Evolutionary conservation across 1,140 invertebrate genomes (phyloP), one percentile per base, ranked within the genome.

Genomic region (Zaprionus nigranus): DNA sequence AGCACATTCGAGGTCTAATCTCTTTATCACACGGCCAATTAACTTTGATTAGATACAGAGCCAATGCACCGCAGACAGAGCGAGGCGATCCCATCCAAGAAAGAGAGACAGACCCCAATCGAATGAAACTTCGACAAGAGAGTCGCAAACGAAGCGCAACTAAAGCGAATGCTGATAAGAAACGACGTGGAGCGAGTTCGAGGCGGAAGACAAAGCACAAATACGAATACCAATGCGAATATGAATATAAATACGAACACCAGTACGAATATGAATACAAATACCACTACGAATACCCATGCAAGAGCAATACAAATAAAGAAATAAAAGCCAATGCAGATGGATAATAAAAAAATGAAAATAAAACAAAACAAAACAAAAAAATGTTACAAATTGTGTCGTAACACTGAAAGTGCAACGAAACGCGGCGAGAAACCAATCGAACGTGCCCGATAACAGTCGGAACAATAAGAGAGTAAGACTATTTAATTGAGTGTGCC

Each of bases 1-100:
- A 40, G 26, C 26, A 40, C n/a, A 56, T 28, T 24, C 34, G 43
- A 49, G 15, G 66, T 69, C 75, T 78, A 84, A 87, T 87, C 84
- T 84, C 58, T 84, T 84, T 87, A 87, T 87, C 84, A 84, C 68
- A 83, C n/a, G 85, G 67, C 81, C 85, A 87, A 88, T 87, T 88
- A 88, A 84, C 71, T 87, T 75, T 73, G 84, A 84, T 87, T 81
- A 87, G 66, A 66, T 73, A 70, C 66, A 71, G 24, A n/a, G 46
- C 46, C 43, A 56, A 64, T 66, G 51, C 79, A 79, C 43, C 51
- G 34, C 9, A 65, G 56, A 60, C 20, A 17, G 40, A n/a, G 63
- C 3, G 28, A 11, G 28, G 9, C 1, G 40, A 43, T 9, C 7
- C 40, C 40, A 6, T 43, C n/a, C n/a, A 76, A 58, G 28, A 30